These are phyloP conservation scores for Patella caerulea DNA, from an alignment of 2,888 invertebrate species.

Conservation along the genomic window DNA sequence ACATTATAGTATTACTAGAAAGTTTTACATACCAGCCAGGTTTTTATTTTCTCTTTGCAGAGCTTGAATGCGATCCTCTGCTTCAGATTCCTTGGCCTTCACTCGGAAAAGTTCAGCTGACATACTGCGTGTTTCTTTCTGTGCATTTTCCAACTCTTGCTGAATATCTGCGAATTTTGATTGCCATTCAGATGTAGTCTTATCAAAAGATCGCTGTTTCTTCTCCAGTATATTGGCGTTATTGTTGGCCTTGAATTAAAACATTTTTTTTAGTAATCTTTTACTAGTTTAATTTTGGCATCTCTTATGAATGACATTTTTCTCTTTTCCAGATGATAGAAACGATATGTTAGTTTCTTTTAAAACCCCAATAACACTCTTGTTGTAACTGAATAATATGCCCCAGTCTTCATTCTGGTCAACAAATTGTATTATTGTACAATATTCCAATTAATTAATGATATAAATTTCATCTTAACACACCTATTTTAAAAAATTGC, in stretches of 20 bases:
- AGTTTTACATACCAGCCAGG: slow-evolving; percentile 61
- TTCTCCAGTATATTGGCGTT: slow-evolving; percentile 90
- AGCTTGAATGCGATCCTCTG: slow-evolving; percentile 96
- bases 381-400: no score
- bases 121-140: slow-evolving; percentile 98
- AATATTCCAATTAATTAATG: no score
- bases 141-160: slow-evolving; percentile 94
- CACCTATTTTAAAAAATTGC: no score
- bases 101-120: slow-evolving; percentile 99
- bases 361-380: no score
- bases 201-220: slow-evolving; percentile 99
- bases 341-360: no score
- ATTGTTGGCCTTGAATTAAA: slow-evolving; percentile 33
- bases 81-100: slow-evolving; percentile 94
- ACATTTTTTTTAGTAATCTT: neutral
- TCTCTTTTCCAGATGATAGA: no score
- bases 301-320: no score
- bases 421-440: no score
- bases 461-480: no score
- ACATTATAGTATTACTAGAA: neutral
- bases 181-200: slow-evolving; percentile 99
- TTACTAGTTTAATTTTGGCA: no score
- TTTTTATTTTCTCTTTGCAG: slow-evolving; percentile 99
- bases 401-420: no score
- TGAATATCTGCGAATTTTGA: slow-evolving; percentile 90